Evolutionary conservation across 2,113 vertebrate species (phyloP).

Genomic region (Agapornis roseicollis): DNA sequence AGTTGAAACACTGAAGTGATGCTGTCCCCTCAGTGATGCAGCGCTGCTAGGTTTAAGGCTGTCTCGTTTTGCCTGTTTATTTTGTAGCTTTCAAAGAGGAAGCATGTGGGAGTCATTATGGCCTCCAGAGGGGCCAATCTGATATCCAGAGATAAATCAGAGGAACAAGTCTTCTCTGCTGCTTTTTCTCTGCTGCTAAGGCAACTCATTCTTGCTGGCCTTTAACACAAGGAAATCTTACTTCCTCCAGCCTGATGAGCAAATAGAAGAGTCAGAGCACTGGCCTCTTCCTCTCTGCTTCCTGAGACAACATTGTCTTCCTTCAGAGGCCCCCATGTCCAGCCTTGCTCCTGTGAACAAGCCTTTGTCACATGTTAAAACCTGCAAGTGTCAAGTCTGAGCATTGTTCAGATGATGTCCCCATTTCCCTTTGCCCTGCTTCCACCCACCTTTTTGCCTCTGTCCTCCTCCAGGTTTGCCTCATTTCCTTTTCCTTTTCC

Average conservation of each 20-base stretch:
- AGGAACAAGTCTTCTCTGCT: not conserved
- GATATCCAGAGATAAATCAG: not conserved
- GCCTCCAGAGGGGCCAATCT: not conserved
- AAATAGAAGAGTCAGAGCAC: not conserved
- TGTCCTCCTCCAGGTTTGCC: not conserved
- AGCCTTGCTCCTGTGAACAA: not conserved
- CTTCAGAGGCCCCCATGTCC: not conserved
- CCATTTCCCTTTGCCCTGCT: not conserved
- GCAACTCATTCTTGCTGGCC: not conserved
- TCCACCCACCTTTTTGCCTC: not conserved
- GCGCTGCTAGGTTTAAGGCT: not conserved
- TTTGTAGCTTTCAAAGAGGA: not conserved
- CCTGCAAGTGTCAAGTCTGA: not conserved
- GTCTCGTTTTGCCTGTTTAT: not conserved
- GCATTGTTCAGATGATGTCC: not conserved
- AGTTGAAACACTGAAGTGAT: not conserved
- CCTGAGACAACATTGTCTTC: not conserved
- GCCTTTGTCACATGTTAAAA: not conserved
- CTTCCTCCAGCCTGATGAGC: not conserved
- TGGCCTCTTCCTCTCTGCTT: not conserved
- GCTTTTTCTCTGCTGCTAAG: not conserved
- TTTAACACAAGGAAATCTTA: not conserved
- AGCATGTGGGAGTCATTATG: not conserved
- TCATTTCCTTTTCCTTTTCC: slow-evolving; percentile 44
- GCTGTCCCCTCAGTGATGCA: not conserved